Base-by-base conservation (phyloP, 2,888 invertebrate species). In the Polietes domitor region DNA sequence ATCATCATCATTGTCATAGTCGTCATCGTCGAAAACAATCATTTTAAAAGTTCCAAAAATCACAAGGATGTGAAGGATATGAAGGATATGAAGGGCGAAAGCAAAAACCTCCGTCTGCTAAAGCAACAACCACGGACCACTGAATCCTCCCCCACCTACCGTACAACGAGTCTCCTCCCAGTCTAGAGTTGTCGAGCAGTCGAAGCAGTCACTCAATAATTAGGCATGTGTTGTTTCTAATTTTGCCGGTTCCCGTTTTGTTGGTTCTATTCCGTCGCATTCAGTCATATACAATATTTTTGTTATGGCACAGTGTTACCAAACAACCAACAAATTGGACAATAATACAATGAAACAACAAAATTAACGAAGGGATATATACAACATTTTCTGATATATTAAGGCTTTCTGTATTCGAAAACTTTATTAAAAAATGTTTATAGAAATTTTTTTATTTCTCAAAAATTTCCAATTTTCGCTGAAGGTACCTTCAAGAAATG, bases 201-300 rank as follows among this genome's bases (percentile, higher is more conserved):
- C 58, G 28, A 73, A 73, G 70, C 74, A 65, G 41, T 15, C 71
- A 77, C 75, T 80, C 80, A 80, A 75, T 84, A 84, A 84, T 84
- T 84, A 84, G 83, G 80, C 83, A 76, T 78, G 75, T 80, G 80
- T 81, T 84, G 26, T 55, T 41, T 63, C 71, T 43, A 63, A 50
- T 71, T 70, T 80, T 58, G 41, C n/a, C 43, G 41, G 37, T 10
- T 37, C 12, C 37, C 12, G 5, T 37, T 37, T 37, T 9, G 37
- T 9, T 37, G 10, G 47, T 73, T 55, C 47, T 26, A 50, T 43
- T 70, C 37, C 65, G 9, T 47, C 47, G 12, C 7, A 10, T 1
- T 37, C 37, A 37, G 37, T 9, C 9, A 32, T 32, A 32, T 32
- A 12, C 47, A 47, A 47, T 47, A 47, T 55, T 76, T 12, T 37